Conservation (phyloP, 35 echinoderm and acorn worm species). For the Anneissia japonica region DNA sequence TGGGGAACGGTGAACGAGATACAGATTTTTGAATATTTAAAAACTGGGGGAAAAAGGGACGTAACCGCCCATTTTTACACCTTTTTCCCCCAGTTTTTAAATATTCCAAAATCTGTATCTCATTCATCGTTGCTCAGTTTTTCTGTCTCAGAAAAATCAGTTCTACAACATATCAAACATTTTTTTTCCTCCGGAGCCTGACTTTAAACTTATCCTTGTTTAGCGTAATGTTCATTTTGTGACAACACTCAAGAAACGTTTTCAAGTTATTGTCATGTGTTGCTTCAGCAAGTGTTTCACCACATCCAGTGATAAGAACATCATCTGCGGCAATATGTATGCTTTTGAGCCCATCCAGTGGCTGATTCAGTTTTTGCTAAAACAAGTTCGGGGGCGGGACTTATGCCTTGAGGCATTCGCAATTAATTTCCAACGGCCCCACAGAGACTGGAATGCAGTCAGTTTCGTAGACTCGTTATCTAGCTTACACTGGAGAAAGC, state of each 20-base stretch:
- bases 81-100: too few relatives aligned
- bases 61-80: too few relatives aligned
- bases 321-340: slow-evolving; percentile 59
- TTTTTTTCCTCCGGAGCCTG: too few relatives aligned
- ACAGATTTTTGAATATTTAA: too few relatives aligned
- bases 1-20: too few relatives aligned
- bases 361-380: slow-evolving; percentile 40
- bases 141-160: too few relatives aligned
- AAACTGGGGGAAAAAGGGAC: too few relatives aligned
- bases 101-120: too few relatives aligned
- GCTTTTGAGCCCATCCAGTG: slow-evolving; percentile 35
- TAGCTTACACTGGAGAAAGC: slow-evolving; percentile 37
- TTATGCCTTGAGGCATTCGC: slow-evolving; percentile 53
- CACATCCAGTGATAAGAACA: slow-evolving; percentile 50
- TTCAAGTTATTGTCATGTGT: slow-evolving; percentile 55
- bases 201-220: slow-evolving; percentile 56
- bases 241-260: slow-evolving; percentile 31
- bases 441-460: slow-evolving; percentile 57
- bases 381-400: slow-evolving; percentile 51
- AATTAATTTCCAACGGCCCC: slow-evolving; percentile 45
- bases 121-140: too few relatives aligned
- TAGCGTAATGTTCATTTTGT: slow-evolving; percentile 44
- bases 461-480: slow-evolving; percentile 34
- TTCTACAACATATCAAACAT: too few relatives aligned
- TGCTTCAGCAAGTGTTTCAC: slow-evolving; percentile 49